Evolutionary conservation across 2,888 invertebrate species (phyloP).

Genomic region (Saturnia japonica): DNA sequence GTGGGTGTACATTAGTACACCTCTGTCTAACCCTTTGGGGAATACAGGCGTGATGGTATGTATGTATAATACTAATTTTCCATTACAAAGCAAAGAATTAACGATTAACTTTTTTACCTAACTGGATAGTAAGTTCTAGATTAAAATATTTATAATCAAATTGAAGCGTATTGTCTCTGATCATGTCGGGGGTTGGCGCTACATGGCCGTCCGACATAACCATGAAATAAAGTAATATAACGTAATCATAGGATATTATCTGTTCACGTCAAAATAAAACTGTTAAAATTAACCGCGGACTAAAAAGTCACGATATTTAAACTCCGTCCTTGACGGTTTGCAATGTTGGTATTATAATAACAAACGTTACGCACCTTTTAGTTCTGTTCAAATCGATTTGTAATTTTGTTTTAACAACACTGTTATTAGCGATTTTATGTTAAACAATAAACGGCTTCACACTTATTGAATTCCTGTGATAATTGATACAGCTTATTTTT

Average conservation of each 20-base stretch:
- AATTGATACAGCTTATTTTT: not conserved
- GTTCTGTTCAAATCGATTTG: not conserved
- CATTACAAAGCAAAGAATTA: no score
- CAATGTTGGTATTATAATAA: not conserved
- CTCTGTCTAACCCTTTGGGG: no score
- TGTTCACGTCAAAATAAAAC: not conserved
- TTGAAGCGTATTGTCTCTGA: no score
- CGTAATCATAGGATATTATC: not conserved
- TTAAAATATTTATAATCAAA: no score
- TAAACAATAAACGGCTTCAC: not conserved
- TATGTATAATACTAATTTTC: no score
- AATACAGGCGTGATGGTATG: no score
- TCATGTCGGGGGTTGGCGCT: no score
- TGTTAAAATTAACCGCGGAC: not conserved
- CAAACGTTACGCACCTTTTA: not conserved
- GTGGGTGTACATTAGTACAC: no score
- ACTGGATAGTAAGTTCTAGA: no score
- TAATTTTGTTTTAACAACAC: not conserved
- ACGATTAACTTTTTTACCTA: no score
- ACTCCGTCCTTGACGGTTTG: not conserved
- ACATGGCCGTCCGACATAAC: no score
- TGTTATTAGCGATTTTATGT: not conserved
- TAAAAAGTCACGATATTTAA: constrained; percentile 7
- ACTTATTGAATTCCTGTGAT: not conserved
- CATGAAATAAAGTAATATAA: not conserved